A percentile compares a stretch with the other conserved stretches of the same genome.
phyloP scores from a whole-genome alignment of 2,797 vertebrate species.

The Acrossocheilus wenchowensis region DNA sequence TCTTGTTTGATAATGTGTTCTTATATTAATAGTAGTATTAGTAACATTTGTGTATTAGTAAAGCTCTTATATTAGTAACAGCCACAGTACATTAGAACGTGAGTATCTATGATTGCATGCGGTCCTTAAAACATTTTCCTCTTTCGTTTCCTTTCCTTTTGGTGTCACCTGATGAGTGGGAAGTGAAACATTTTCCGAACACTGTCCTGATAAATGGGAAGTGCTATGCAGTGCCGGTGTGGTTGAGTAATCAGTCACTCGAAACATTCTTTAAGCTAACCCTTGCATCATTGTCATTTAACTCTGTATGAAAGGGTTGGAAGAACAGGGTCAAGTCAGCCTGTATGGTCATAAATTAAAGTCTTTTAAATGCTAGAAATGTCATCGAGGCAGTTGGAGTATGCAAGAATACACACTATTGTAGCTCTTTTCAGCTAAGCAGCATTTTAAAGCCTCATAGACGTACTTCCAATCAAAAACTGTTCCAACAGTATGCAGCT shows the following conservation, averaged over 20 bases:
- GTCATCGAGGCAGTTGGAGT: background rate
- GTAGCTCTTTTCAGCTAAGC: background rate
- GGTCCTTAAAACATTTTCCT: conserved; percentile 43
- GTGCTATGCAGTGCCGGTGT: conserved; percentile 18
- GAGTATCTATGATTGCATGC: conserved; percentile 22
- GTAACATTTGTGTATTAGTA: background rate
- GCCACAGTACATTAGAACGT: background rate
- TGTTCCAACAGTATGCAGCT: background rate
- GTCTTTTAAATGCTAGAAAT: background rate
- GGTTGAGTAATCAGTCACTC: conserved; percentile 41
- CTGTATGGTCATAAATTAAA: background rate
- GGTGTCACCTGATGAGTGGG: conserved; percentile 58
- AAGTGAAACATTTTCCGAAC: conserved; percentile 54
- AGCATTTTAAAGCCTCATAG: background rate
- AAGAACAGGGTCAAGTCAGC: background rate
- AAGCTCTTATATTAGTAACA: background rate
- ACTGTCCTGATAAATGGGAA: conserved; percentile 51
- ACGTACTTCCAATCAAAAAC: background rate
- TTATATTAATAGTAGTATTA: background rate
- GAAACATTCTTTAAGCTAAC: background rate
- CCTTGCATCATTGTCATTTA: conserved; percentile 17
- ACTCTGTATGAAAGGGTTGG: background rate
- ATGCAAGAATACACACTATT: background rate
- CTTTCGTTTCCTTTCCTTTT: conserved; percentile 60
- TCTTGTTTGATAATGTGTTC: background rate